Percentiles rank a stretch among this genome's conserved stretches.
These are phyloP conservation scores for Tenthredo livida DNA, from an alignment of 2,888 invertebrate genomes.

Conservation along the genomic window DNA sequence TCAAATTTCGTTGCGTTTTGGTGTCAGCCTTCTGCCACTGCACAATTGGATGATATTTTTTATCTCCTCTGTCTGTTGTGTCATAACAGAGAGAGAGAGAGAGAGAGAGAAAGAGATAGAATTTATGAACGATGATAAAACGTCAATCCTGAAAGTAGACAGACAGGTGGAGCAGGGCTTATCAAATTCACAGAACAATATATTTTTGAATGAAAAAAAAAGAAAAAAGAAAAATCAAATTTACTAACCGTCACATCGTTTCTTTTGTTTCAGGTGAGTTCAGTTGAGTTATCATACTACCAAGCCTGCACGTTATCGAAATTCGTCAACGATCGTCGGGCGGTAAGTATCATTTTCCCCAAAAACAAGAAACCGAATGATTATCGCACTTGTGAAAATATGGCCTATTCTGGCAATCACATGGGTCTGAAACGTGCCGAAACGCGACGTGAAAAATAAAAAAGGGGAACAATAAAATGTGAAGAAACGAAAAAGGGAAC, in stretches of 20 bases:
- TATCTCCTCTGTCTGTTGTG: neutral
- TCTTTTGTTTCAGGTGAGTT: constrained; percentile 68
- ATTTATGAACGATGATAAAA: constrained; percentile 30
- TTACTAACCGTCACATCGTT: constrained; percentile 31
- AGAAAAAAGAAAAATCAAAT: neutral
- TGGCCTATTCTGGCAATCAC: neutral
- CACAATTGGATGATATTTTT: constrained; percentile 17
- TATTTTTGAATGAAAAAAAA: neutral
- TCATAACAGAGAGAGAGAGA: constrained; percentile 9
- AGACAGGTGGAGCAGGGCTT: constrained; percentile 8
- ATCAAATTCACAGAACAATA: neutral
- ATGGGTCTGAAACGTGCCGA: neutral
- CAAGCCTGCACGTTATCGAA: neutral
- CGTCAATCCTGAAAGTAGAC: constrained; percentile 37
- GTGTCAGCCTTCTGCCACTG: neutral
- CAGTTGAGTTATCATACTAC: constrained; percentile 38
- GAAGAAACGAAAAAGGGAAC: neutral
- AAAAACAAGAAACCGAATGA: neutral
- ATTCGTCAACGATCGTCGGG: constrained; percentile 13
- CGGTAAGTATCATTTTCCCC: constrained; percentile 6
- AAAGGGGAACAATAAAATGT: neutral
- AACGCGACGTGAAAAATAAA: neutral
- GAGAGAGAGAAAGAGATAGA: neutral
- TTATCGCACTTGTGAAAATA: neutral
- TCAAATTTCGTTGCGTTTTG: neutral